phyloP scores from a whole-genome alignment of 2,888 invertebrate species.

The Oscheius sp. region DNA sequence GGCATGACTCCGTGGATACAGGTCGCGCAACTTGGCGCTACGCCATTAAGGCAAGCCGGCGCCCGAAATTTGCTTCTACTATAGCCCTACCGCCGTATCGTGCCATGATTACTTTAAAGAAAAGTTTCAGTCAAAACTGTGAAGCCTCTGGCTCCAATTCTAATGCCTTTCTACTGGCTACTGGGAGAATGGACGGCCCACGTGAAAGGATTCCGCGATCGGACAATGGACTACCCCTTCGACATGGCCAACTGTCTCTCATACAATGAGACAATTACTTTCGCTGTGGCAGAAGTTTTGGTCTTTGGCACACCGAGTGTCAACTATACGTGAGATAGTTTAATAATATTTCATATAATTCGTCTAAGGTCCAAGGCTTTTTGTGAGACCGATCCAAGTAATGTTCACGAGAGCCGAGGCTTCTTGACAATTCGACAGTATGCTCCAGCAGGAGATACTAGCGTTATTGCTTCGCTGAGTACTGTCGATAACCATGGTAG shows the following conservation, averaged over 20 bases:
- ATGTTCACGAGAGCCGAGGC: conserved; percentile 52
- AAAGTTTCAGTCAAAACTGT: conserved; percentile 42
- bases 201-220: conserved; percentile 52
- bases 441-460: conserved; percentile 41
- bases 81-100: no score
- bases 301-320: conserved; percentile 60
- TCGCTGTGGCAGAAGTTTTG: conserved; percentile 51
- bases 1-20: no score
- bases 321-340: conserved; percentile 53
- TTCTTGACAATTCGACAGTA: conserved; percentile 60
- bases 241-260: conserved; percentile 48
- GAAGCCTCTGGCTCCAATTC: conserved; percentile 55
- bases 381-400: conserved; percentile 42
- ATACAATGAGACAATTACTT: conserved; percentile 55
- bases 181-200: conserved; percentile 57
- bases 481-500: conserved; percentile 50
- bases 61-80: no score
- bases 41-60: no score
- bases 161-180: conserved; percentile 56
- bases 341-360: neutral
- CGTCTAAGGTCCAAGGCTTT: conserved; percentile 45
- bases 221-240: conserved; percentile 52
- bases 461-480: conserved; percentile 45
- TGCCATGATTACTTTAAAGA: neutral
- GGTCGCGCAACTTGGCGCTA: no score